Percentiles rank a stretch among this genome's conserved stretches.
Conservation (phyloP, 2,113 vertebrate species). For the Eulacestoma nigropectus region DNA sequence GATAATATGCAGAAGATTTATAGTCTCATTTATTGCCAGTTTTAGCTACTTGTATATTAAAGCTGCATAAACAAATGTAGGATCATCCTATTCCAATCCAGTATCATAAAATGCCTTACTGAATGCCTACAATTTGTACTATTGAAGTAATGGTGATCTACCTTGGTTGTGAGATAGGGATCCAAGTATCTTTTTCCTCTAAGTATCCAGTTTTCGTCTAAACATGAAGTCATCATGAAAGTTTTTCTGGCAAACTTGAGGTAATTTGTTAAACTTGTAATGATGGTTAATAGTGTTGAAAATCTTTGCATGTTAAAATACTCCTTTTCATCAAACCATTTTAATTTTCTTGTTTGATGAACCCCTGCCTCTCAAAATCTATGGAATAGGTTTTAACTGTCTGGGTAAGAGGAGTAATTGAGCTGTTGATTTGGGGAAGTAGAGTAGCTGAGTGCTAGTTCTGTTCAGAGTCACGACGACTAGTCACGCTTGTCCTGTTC, state of each 20-base stretch:
- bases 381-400: not conserved
- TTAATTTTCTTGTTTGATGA: not conserved
- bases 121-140: not conserved
- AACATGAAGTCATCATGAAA: not conserved
- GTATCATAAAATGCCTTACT: not conserved
- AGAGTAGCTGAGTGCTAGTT: not conserved
- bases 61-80: conserved; percentile 21
- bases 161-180: not conserved
- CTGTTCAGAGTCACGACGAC: not conserved
- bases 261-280: not conserved
- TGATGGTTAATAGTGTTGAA: not conserved
- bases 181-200: not conserved
- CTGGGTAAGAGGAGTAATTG: not conserved
- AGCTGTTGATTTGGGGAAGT: not conserved
- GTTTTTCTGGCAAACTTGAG: not conserved
- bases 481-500: not conserved
- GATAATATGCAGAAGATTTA: conserved; percentile 42
- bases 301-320: not conserved
- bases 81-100: not conserved
- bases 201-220: not conserved
- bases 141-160: not conserved
- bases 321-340: not conserved
- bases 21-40: conserved; percentile 9
- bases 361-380: not conserved
- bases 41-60: conserved; percentile 29